A percentile compares a stretch with the other conserved stretches of the same genome.
Conservation (phyloP, 2,888 invertebrate genomes). For the Drosophila prolongata region DNA sequence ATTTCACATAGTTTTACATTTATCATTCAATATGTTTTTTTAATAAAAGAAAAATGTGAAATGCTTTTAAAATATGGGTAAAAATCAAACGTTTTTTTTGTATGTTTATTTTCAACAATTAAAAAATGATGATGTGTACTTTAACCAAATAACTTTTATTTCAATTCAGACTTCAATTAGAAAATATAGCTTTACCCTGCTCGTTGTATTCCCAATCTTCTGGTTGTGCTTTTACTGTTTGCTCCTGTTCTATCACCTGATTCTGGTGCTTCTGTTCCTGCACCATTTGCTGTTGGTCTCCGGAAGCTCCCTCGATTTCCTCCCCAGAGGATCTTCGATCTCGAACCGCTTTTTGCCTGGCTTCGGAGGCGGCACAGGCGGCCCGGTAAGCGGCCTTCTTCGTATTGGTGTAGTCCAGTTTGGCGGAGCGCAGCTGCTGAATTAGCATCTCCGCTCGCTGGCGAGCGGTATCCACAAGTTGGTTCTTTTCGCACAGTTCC, state of each 20-base stretch:
- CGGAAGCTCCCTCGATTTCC: neutral
- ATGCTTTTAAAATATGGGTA: too few relatives aligned
- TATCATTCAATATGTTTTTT: too few relatives aligned
- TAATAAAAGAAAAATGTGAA: too few relatives aligned
- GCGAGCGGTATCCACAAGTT: slow-evolving; percentile 88
- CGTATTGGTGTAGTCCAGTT: slow-evolving; percentile 88
- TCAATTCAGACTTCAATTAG: neutral
- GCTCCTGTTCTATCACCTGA: neutral
- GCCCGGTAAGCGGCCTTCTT: slow-evolving; percentile 89
- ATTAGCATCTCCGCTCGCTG: slow-evolving; percentile 87
- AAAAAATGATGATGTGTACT: neutral
- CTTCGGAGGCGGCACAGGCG: slow-evolving; percentile 88
- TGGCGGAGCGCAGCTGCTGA: slow-evolving; percentile 87
- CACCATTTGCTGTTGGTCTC: slow-evolving; percentile 8
- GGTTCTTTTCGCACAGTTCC: slow-evolving; percentile 88
- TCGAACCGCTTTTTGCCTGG: slow-evolving; percentile 85
- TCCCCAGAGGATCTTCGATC: slow-evolving; percentile 34
- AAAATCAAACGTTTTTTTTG: too few relatives aligned
- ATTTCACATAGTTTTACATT: too few relatives aligned
- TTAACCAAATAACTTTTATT: neutral
- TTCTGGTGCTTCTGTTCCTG: neutral
- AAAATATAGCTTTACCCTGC: slow-evolving; percentile 20
- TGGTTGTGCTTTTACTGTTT: neutral
- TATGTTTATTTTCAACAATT: neutral
- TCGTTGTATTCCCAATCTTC: slow-evolving; percentile 17